Conservation (phyloP, 2,797 vertebrate species). For the Poliocrania exsul region DNA sequence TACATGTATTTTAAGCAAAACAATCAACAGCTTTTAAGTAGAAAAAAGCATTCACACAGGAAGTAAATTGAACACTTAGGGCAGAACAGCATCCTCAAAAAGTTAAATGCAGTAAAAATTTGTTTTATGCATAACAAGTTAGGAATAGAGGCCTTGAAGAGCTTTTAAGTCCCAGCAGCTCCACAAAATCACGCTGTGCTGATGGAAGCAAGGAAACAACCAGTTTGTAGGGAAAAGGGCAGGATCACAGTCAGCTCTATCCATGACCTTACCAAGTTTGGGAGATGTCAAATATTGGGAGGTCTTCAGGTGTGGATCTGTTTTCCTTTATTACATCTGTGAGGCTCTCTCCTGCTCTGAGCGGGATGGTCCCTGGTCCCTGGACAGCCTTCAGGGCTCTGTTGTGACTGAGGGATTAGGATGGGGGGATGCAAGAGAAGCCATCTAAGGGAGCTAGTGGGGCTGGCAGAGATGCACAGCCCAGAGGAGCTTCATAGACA, state of each 20-base stretch:
- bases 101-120: background rate
- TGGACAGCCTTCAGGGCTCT: background rate
- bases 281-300: background rate
- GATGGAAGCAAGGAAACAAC: background rate
- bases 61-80: background rate
- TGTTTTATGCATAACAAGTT: background rate
- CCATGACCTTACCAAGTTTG: background rate
- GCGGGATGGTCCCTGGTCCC: background rate
- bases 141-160: background rate
- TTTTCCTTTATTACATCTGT: background rate
- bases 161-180: background rate
- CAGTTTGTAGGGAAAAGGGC: background rate
- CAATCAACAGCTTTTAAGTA: background rate
- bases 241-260: background rate
- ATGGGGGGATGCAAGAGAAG: background rate
- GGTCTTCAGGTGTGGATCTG: background rate
- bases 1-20: background rate
- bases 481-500: background rate
- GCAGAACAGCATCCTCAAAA: background rate
- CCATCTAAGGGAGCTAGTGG: background rate
- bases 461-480: background rate
- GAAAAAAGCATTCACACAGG: background rate
- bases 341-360: accelerated
- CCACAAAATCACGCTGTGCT: background rate
- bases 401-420: background rate